Evolutionary conservation across 2,113 vertebrate genomes (phyloP).

Genomic region (Pygoscelis adeliae): DNA sequence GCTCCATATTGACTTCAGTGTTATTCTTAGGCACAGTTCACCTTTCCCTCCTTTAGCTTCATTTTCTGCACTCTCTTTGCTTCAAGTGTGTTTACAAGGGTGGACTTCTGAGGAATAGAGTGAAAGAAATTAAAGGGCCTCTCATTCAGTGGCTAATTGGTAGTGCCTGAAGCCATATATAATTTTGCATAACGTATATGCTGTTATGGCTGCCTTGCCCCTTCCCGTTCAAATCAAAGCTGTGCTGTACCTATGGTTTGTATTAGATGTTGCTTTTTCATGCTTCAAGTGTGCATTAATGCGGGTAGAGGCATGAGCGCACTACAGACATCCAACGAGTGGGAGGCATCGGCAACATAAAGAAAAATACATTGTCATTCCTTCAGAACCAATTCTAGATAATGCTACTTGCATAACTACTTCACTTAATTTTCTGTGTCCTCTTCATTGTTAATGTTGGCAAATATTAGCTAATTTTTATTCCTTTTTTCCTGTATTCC

Average conservation of each 20-base stretch:
- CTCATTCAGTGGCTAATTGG: neutral
- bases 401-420: neutral
- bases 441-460: neutral
- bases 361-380: neutral
- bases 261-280: neutral
- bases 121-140: neutral
- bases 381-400: neutral
- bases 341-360: neutral
- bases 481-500: neutral
- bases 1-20: neutral
- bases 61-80: neutral
- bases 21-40: neutral
- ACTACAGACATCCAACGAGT: neutral
- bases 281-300: neutral
- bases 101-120: neutral
- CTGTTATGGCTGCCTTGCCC: neutral
- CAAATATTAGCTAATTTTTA: neutral
- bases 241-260: neutral
- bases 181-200: neutral
- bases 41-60: neutral
- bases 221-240: neutral
- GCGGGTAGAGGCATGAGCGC: neutral
- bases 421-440: neutral
- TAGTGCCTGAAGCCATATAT: neutral
- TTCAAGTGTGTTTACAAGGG: neutral